These are phyloP conservation scores for Choloepus hoffmanni DNA, from an alignment of 2,113 vertebrate species.

Conservation along the genomic window DNA sequence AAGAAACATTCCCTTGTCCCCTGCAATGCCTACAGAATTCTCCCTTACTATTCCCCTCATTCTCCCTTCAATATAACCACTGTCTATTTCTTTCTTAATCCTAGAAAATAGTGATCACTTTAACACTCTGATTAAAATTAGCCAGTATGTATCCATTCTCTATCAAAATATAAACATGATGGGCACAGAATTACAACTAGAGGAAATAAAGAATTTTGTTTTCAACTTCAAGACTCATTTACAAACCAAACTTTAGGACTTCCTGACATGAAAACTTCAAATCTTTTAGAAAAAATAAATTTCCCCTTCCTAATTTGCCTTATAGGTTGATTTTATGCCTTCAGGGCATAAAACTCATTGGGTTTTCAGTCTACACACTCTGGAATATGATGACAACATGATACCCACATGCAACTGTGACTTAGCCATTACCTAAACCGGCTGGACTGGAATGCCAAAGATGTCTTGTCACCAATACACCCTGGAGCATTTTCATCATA, in stretches of 20 bases:
- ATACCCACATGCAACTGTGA: neutral
- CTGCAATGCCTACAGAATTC: neutral
- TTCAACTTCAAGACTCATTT: constrained; percentile 53
- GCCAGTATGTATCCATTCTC: neutral
- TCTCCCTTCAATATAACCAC: neutral
- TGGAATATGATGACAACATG: constrained; percentile 57
- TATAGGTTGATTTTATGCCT: constrained; percentile 42
- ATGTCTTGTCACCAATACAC: neutral
- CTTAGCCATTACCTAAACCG: constrained; percentile 4
- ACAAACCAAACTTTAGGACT: constrained; percentile 43
- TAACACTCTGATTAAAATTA: neutral
- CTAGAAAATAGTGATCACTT: neutral
- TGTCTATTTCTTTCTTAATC: neutral
- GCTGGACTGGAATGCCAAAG: neutral
- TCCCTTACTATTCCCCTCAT: neutral
- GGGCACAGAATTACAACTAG: neutral
- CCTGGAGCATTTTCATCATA: constrained; percentile 29
- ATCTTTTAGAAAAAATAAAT: constrained; percentile 56
- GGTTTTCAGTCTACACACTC: neutral
- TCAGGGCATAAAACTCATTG: neutral
- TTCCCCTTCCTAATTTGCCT: neutral
- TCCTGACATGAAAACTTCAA: constrained; percentile 59
- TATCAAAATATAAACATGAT: neutral
- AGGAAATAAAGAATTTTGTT: constrained; percentile 48
- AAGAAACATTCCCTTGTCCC: neutral